Percentiles rank a stretch among this genome's conserved stretches.
phyloP scores from a whole-genome alignment of 1,140 invertebrate genomes.

The Bactericera cockerelli region DNA sequence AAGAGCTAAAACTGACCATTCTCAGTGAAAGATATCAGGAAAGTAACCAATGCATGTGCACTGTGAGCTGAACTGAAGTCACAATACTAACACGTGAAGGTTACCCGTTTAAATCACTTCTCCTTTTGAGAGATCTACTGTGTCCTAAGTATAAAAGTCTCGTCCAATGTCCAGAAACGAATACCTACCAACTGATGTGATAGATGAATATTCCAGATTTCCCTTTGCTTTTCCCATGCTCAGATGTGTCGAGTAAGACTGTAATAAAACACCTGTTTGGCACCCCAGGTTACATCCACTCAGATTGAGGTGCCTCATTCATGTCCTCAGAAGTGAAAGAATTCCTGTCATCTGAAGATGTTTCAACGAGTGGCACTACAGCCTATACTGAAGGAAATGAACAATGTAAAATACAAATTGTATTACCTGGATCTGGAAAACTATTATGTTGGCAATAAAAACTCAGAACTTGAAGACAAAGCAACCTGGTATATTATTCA shows the following conservation, averaged over 20 bases:
- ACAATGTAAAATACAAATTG: not conserved
- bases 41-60: conserved; percentile 13
- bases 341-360: conserved; percentile 9
- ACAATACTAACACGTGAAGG: conserved; percentile 12
- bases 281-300: conserved; percentile 20
- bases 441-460: not conserved
- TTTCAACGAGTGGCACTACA: not conserved
- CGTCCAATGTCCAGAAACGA: conserved; percentile 20
- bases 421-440: not conserved
- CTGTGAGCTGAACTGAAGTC: conserved; percentile 20
- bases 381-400: not conserved
- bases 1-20: conserved; percentile 19
- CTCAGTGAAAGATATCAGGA: conserved; percentile 20
- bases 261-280: conserved; percentile 23
- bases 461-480: not conserved
- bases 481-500: too few species aligned
- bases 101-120: conserved; percentile 22
- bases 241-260: conserved; percentile 18
- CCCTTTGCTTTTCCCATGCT: conserved; percentile 23
- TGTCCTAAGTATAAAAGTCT: conserved; percentile 26
- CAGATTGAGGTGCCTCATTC: conserved; percentile 19
- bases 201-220: conserved; percentile 27
- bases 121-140: conserved; percentile 21
- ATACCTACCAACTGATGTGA: conserved; percentile 23
- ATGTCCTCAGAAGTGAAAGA: conserved; percentile 19